Evolutionary conservation across 2,888 invertebrate genomes (phyloP), one percentile per base, ranked within the genome.

Genomic region (Tachina lurida): DNA sequence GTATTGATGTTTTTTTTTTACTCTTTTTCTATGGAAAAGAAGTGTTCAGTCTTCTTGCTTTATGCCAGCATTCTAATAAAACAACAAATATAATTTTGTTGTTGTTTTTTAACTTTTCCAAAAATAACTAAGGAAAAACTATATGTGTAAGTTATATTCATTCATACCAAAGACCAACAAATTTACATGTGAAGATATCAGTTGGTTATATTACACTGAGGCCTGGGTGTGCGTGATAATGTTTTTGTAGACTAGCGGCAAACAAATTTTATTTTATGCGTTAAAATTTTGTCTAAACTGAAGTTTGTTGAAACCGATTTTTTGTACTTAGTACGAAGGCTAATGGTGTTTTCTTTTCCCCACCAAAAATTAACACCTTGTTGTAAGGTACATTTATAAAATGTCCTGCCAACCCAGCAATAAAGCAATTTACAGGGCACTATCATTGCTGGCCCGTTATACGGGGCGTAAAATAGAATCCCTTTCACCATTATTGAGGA

Each of bases 111-210:
- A 60, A 73, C 39, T 82, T 75, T 79, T 19, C 63, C 31, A 41
- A 62, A 70, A 49, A 68, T 52, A 67, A 54, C 15, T 67, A 39
- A 15, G 17, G 8, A 41, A 63, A 47, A 67, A 60, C 15, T 63
- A 63, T 67, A 71, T 78, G 62, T 79, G 73, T 83, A 83, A 86
- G 79, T 86, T 83, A 80, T 76, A 76, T 49, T 73, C 79, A 60
- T 60, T 77, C 73, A 73, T 52, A 47, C 15, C 22, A 52, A 49
- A 47, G 9, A n/a, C 71, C 49, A 60, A 45, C 31, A 83, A 77
- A 83, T 73, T 73, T 77, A 41, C 41, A 52, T 77, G 3, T 31
- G 31, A 2, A 31, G 31, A 31, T 31, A 31, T 31, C 5, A 22
- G 19, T 47, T 82, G 10, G 5, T 13, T 15, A n/a, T 10, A 43